Evolutionary conservation across 2,113 vertebrate species (phyloP).

Genomic region (Chitala chitala): DNA sequence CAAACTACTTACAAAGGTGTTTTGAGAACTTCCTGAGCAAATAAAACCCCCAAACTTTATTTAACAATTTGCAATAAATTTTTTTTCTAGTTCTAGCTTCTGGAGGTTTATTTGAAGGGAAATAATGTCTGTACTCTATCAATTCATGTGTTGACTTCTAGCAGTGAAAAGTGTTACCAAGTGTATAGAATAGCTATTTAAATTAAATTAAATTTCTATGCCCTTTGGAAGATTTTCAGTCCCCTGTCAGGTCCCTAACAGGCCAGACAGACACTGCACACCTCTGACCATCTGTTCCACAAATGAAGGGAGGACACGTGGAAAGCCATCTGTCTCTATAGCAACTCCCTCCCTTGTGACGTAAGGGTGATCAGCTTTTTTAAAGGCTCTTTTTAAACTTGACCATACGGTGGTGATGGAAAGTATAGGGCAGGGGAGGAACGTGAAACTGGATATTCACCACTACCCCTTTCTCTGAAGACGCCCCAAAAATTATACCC

Average conservation of each 20-base stretch:
- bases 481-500: constrained; percentile 5
- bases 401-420: not conserved
- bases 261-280: constrained; percentile 26
- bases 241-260: constrained; percentile 13
- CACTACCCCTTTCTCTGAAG: constrained; percentile 7
- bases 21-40: too few relatives aligned
- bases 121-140: too few relatives aligned
- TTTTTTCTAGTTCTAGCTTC: too few relatives aligned
- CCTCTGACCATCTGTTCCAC: constrained; percentile 41
- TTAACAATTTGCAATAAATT: too few relatives aligned
- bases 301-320: constrained; percentile 25
- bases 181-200: too few relatives aligned
- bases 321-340: constrained; percentile 34
- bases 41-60: too few relatives aligned
- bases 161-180: too few relatives aligned
- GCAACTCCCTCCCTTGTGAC: constrained; percentile 25
- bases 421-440: not conserved
- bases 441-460: constrained; percentile 26
- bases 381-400: not conserved
- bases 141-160: too few relatives aligned
- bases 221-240: not conserved
- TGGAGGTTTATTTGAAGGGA: too few relatives aligned
- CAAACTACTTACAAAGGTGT: too few relatives aligned
- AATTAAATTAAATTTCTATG: too few relatives aligned
- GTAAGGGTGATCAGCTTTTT: constrained; percentile 3